These are phyloP conservation scores for Labeo catla DNA, from an alignment of 2,113 vertebrate species.

Conservation along the genomic window DNA sequence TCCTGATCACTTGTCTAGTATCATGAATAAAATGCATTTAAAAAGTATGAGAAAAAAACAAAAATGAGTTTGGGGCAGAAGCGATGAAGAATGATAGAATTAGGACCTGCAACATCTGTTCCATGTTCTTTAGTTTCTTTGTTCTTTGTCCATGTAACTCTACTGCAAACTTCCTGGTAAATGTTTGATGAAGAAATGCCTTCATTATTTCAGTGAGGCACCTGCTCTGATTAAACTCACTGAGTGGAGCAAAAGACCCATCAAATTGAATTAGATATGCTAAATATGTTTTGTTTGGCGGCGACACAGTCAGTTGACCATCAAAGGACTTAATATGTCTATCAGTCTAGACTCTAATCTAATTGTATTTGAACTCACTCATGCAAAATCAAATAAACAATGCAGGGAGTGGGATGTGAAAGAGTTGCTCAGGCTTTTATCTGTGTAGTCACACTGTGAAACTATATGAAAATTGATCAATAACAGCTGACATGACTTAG, in stretches of 20 bases:
- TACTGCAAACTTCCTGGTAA: neutral
- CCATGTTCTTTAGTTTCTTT: neutral
- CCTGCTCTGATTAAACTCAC: slow-evolving; percentile 32
- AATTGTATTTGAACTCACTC: slow-evolving; percentile 35
- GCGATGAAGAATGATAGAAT: neutral
- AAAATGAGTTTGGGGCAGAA: too few species aligned
- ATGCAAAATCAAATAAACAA: slow-evolving; percentile 47
- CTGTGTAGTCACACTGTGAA: slow-evolving; percentile 8
- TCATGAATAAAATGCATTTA: neutral
- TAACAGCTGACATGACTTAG: slow-evolving; percentile 15
- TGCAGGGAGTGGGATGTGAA: slow-evolving; percentile 34
- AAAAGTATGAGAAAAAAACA: neutral
- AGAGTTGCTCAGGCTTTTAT: slow-evolving; percentile 48
- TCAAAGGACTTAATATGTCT: slow-evolving; percentile 33
- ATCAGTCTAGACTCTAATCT: slow-evolving; percentile 45
- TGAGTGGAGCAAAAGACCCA: slow-evolving; percentile 16
- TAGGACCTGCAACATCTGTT: neutral
- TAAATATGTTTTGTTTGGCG: slow-evolving; percentile 32
- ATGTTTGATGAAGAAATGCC: slow-evolving; percentile 13
- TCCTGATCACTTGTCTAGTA: neutral
- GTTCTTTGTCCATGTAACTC: neutral
- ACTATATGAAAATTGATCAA: slow-evolving; percentile 35
- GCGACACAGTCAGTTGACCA: slow-evolving; percentile 19
- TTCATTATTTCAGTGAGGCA: slow-evolving; percentile 18
- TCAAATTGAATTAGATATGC: slow-evolving; percentile 31